Percentiles rank a stretch among this genome's conserved stretches.
Evolutionary conservation across 2,888 invertebrate genomes (phyloP).

Genomic region (Nematopogon swammerdamellus): DNA sequence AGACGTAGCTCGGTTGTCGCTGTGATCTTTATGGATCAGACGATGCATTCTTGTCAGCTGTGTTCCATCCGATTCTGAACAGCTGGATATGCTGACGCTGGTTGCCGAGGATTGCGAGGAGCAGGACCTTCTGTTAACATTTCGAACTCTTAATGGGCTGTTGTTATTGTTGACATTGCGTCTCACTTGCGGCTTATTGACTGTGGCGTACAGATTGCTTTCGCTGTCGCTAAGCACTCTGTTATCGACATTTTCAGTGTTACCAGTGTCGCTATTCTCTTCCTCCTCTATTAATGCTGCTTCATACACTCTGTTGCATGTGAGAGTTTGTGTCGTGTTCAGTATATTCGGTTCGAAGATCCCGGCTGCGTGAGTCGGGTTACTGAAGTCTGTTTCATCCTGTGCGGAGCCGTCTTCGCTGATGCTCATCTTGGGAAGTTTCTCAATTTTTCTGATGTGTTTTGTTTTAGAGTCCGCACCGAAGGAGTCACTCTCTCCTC

Average conservation of each 20-base stretch:
- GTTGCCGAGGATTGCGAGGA: slow-evolving; percentile 50
- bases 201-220: slow-evolving; percentile 43
- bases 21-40: slow-evolving; percentile 31
- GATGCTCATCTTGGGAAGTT: slow-evolving; percentile 10
- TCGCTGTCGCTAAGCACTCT: slow-evolving; percentile 37
- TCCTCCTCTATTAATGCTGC: slow-evolving; percentile 47
- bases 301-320: slow-evolving; percentile 39
- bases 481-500: slow-evolving; percentile 59
- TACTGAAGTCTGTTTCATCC: background rate
- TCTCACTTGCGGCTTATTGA: slow-evolving; percentile 42
- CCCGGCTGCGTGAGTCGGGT: background rate
- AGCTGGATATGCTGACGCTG: slow-evolving; percentile 52
- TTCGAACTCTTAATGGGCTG: slow-evolving; percentile 39
- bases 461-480: slow-evolving; percentile 17
- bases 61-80: slow-evolving; percentile 52
- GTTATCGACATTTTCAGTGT: slow-evolving; percentile 16
- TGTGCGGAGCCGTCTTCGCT: slow-evolving; percentile 23
- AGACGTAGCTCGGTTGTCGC: slow-evolving; percentile 45
- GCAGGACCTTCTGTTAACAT: slow-evolving; percentile 33
- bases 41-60: slow-evolving; percentile 48
- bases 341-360: slow-evolving; percentile 9
- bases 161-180: slow-evolving; percentile 48
- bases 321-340: slow-evolving; percentile 21
- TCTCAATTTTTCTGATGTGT: slow-evolving; percentile 20
- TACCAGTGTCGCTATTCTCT: slow-evolving; percentile 37